Base-by-base conservation (phyloP, 2,888 invertebrate genomes). In the Harpalus rubripes region DNA sequence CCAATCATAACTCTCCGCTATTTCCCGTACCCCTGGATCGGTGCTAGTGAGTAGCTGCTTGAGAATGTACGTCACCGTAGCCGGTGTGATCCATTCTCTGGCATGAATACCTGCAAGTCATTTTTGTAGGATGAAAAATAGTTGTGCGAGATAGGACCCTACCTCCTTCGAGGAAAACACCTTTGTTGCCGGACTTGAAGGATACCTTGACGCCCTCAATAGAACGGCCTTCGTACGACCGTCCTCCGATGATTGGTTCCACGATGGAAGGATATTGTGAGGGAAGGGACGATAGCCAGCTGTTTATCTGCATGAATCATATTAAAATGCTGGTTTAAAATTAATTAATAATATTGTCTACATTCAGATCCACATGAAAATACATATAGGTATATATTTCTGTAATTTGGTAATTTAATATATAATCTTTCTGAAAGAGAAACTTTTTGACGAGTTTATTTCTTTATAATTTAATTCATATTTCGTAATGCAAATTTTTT, bases 1-100 rank as follows among this genome's bases (percentile, higher is more conserved):
- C 95, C 96, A 96, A 87, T 96, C 95, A 87, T 95, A 94, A 82
- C 92, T 92, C 86, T 95, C 93, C 1, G 95, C 94, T 87, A 96
- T 89, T 10, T 90, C 89, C 22, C 93, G 91, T 0, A 95, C 92
- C 41, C 91, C 91, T 0, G 92, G 87, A 86, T 95, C 92, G 1
- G 89, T 88, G 58, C 94, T 95, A 0, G 93, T 94, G n/a, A 96
- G 90, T 16, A 96, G 90, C 89, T 95, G 92, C 87, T 96, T 94
- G 26, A 96, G 93, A 76, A 96, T 93, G 91, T 94, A 95, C 0
- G 95, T 93, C 0, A 94, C 94, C 0, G 94, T 94, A 0, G 95
- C 95, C 0, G 95, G 94, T 0, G 95, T 85, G 86, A 87, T 91
- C 91, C 91, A 91, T 90, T 91, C 91, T 82, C 90, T 88, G 10